phyloP scores from a whole-genome alignment of 23 tunicate species.

The Halocynthia roretzi region DNA sequence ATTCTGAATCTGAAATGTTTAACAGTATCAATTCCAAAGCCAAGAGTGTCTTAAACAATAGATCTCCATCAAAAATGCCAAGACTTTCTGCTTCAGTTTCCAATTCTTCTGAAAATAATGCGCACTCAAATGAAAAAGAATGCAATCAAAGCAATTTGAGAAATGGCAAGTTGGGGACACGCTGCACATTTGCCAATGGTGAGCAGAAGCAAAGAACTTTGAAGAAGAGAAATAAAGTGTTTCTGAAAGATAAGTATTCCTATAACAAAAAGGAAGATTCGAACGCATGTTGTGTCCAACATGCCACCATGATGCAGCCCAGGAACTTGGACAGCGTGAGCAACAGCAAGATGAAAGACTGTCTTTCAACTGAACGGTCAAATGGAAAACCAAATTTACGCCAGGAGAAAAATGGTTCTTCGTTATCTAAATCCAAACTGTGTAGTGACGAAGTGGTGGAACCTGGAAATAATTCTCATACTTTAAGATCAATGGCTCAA shows the following conservation, averaged over 20 bases:
- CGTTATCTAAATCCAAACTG: not conserved
- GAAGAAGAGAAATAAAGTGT: too few species aligned
- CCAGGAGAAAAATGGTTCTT: not conserved
- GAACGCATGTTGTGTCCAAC: not conserved
- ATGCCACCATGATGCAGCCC: slow-evolving; percentile 23
- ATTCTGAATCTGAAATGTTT: not conserved
- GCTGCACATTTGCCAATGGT: not conserved
- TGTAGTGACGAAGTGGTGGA: not conserved
- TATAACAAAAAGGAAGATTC: not conserved
- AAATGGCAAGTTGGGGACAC: not conserved
- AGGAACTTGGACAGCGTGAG: not conserved
- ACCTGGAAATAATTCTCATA: slow-evolving; percentile 8
- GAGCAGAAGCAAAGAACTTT: too few species aligned
- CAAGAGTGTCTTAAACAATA: not conserved
- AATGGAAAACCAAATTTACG: not conserved
- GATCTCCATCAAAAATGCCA: slow-evolving; percentile 14
- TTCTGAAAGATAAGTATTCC: not conserved
- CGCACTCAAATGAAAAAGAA: too few species aligned
- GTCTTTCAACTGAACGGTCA: not conserved
- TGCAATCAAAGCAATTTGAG: too few species aligned
- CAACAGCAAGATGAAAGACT: too few species aligned
- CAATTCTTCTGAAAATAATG: not conserved
- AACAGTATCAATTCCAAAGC: not conserved
- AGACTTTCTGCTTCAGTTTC: slow-evolving; percentile 4
- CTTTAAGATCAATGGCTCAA: slow-evolving; percentile 45